phyloP scores from a whole-genome alignment of 1,140 invertebrate species.

The Drosophila albomicans region DNA sequence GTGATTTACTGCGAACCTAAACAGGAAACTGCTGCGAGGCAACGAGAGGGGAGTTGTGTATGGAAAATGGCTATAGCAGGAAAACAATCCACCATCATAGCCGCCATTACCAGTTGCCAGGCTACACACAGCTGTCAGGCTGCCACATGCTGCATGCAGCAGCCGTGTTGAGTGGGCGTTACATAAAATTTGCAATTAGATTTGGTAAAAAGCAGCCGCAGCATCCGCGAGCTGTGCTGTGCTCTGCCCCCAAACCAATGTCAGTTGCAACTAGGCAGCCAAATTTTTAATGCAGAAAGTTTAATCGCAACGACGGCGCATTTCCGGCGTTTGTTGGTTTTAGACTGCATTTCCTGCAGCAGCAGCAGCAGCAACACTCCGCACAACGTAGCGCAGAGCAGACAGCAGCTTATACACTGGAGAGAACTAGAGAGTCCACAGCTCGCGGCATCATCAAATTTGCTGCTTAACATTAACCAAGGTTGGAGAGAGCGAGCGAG shows the following conservation, averaged over 20 bases:
- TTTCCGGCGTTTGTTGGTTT: slow-evolving; percentile 78
- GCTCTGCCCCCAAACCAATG: neutral
- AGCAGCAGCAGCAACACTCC: slow-evolving; percentile 22
- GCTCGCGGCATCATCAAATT: slow-evolving; percentile 72
- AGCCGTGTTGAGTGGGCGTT: slow-evolving; percentile 53
- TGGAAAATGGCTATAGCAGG: slow-evolving; percentile 29
- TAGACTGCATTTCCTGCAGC: slow-evolving; percentile 71
- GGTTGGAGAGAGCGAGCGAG: neutral
- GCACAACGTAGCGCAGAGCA: slow-evolving; percentile 34
- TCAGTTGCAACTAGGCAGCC: neutral
- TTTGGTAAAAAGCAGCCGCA: slow-evolving; percentile 74
- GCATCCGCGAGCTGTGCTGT: slow-evolving; percentile 50
- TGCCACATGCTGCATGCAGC: slow-evolving; percentile 63
- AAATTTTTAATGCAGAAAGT: slow-evolving; percentile 78
- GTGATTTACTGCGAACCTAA: slow-evolving; percentile 72
- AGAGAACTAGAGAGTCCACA: slow-evolving; percentile 13
- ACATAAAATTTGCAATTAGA: slow-evolving; percentile 83
- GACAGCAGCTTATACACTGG: slow-evolving; percentile 35
- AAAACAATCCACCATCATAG: slow-evolving; percentile 2
- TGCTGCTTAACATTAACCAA: slow-evolving; percentile 50
- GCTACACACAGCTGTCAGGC: neutral
- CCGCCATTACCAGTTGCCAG: slow-evolving; percentile 33
- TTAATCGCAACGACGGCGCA: slow-evolving; percentile 69
- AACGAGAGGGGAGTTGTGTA: neutral
- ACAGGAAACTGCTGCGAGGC: slow-evolving; percentile 35